Conservation (phyloP, 2,113 vertebrate genomes). For the Xiphophorus maculatus region DNA sequence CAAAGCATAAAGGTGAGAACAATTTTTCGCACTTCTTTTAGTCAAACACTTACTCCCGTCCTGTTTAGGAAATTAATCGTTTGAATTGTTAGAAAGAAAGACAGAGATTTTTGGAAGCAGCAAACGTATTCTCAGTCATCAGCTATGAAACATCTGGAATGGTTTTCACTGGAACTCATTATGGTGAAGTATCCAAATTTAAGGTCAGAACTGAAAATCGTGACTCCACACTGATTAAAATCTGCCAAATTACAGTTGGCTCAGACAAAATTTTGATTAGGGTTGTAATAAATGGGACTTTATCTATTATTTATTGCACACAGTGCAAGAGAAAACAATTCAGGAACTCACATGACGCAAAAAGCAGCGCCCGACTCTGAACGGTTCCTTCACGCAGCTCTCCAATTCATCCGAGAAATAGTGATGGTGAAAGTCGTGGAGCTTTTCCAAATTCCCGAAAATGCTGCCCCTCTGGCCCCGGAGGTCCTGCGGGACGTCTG, state of each 20-base stretch:
- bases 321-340: neutral
- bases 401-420: conserved; percentile 80
- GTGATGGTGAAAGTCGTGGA: conserved; percentile 81
- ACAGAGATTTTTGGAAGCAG: neutral
- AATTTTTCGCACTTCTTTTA: neutral
- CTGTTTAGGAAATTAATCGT: neutral
- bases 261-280: neutral
- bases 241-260: neutral
- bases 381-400: conserved; percentile 70
- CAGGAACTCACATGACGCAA: conserved; percentile 74
- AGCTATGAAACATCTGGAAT: conserved; percentile 24
- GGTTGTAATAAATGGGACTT: neutral
- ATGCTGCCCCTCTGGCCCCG: conserved; percentile 79
- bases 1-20: neutral
- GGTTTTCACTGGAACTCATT: neutral
- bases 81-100: neutral
- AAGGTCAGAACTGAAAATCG: neutral
- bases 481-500: conserved; percentile 81
- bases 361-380: conserved; percentile 80
- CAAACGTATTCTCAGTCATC: neutral
- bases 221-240: neutral
- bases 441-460: conserved; percentile 84
- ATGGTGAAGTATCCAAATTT: neutral
- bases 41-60: neutral
- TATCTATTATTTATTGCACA: too few species aligned